Conservation (phyloP, 1,140 invertebrate genomes). For the Bombus consobrinus region DNA sequence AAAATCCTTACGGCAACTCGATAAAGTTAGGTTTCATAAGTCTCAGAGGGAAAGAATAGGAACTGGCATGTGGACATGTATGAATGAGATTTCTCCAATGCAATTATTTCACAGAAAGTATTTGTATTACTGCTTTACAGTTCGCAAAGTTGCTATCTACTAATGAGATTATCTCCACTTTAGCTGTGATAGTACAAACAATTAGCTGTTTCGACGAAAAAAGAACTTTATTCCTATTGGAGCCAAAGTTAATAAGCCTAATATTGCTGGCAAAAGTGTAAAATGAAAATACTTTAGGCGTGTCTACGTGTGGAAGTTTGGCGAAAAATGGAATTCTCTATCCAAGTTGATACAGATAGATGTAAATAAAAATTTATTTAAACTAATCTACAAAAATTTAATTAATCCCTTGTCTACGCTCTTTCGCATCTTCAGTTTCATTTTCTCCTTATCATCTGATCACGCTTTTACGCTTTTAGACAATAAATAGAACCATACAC, state of each 20-base stretch:
- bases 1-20: not conserved
- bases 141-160: not conserved
- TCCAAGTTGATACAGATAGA: not conserved
- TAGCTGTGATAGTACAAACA: conserved; percentile 24
- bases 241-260: not conserved
- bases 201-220: not conserved
- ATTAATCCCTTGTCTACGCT: not conserved
- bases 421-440: not conserved
- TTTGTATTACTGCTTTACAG: not conserved
- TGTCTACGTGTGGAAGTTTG: not conserved
- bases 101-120: not conserved
- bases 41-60: not conserved
- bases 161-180: not conserved
- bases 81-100: not conserved
- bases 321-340: not conserved
- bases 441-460: not conserved
- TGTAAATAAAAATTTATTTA: conserved; percentile 45
- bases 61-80: not conserved
- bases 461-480: not conserved
- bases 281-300: not conserved
- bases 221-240: not conserved
- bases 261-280: not conserved
- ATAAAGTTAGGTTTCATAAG: not conserved
- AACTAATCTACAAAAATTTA: not conserved
- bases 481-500: not conserved